Conservation (phyloP, 2,888 invertebrate genomes). For the Diloba caeruleocephala region DNA sequence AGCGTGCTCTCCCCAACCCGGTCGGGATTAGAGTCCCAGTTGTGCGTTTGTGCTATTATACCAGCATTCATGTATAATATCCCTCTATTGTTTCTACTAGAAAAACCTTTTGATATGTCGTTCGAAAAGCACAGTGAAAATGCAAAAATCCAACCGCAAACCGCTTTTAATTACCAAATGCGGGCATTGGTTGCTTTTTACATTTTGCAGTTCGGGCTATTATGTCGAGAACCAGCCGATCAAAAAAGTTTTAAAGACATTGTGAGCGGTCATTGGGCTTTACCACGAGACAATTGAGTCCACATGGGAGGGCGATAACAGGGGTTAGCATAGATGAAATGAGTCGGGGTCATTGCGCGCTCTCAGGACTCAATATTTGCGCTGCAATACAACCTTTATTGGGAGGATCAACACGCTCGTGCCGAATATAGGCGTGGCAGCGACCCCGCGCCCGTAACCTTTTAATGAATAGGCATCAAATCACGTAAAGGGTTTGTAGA, state of each 20-base stretch:
- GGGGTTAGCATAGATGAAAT: constrained; percentile 79
- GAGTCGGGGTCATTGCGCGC: constrained; percentile 77
- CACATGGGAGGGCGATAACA: constrained; percentile 72
- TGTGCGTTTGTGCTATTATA: constrained; percentile 78
- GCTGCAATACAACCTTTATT: constrained; percentile 84
- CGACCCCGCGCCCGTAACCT: constrained; percentile 61
- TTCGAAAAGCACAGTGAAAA: constrained; percentile 52
- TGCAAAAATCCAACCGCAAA: constrained; percentile 44
- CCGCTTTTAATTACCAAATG: constrained; percentile 51
- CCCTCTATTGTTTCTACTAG: constrained; percentile 71
- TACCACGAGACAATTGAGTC: constrained; percentile 79
- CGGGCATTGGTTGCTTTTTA: constrained; percentile 29
- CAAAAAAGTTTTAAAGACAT: constrained; percentile 55
- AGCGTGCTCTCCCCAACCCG: constrained; percentile 76
- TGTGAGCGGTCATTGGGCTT: constrained; percentile 57
- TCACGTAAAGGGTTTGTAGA: constrained; percentile 59
- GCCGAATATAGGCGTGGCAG: constrained; percentile 67
- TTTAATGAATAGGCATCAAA: constrained; percentile 67
- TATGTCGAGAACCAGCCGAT: constrained; percentile 19
- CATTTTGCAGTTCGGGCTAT: constrained; percentile 17
- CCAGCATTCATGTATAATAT: constrained; percentile 70
- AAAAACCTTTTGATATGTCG: constrained; percentile 66
- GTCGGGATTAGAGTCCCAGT: constrained; percentile 78
- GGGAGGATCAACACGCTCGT: constrained; percentile 76
- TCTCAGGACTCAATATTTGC: constrained; percentile 81